A percentile compares a stretch with the other conserved stretches of the same genome.
Evolutionary conservation across 1,140 invertebrate species (phyloP).

Genomic region (Dreissena rostriformis): DNA sequence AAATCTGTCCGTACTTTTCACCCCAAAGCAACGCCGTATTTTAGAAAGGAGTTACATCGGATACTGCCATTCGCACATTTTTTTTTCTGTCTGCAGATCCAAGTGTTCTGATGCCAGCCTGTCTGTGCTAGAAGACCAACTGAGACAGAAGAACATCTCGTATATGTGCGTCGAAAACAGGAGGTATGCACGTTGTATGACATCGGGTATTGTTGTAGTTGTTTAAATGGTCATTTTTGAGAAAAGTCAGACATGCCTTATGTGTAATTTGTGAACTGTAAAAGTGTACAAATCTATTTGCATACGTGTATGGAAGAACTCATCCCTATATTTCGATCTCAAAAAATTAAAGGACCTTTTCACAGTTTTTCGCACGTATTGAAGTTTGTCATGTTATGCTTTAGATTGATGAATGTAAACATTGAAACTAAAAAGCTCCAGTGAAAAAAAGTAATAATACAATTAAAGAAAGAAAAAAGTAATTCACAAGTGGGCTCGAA

Average conservation of each 20-base stretch:
- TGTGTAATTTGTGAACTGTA: not conserved
- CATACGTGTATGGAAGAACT: not conserved
- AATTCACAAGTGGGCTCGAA: too few relatives aligned
- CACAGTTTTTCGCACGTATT: too few relatives aligned
- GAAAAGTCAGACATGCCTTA: too few relatives aligned
- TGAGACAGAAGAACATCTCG: constrained; percentile 20
- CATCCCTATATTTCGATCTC: too few relatives aligned
- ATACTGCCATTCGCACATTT: not conserved
- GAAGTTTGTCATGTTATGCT: too few relatives aligned
- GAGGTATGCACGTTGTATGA: constrained; percentile 9
- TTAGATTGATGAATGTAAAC: too few relatives aligned
- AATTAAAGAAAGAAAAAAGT: too few relatives aligned
- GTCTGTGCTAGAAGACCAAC: not conserved
- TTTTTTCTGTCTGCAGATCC: constrained; percentile 16
- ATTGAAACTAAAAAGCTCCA: too few relatives aligned
- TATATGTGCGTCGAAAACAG: constrained; percentile 41
- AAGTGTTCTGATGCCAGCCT: constrained; percentile 29
- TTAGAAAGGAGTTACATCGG: not conserved
- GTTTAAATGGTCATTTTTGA: too few relatives aligned
- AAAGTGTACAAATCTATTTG: not conserved
- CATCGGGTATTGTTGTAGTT: not conserved
- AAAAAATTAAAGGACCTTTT: too few relatives aligned
- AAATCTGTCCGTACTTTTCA: not conserved
- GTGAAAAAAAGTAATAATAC: too few relatives aligned
- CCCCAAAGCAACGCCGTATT: not conserved